These are phyloP conservation scores for Channa striata DNA, from an alignment of 2,797 vertebrate species.

Conservation along the genomic window DNA sequence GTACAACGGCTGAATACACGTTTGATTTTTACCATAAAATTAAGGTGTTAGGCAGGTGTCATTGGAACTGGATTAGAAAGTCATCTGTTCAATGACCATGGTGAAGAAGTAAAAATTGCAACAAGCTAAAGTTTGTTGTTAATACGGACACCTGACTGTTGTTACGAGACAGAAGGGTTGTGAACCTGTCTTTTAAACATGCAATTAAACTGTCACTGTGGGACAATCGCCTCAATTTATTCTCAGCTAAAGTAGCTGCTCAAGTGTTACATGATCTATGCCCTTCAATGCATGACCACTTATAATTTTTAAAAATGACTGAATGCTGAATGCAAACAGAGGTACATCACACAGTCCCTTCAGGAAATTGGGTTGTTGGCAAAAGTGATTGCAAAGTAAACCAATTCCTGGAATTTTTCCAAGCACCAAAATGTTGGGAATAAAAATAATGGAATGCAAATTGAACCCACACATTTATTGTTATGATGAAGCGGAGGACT, in stretches of 20 bases:
- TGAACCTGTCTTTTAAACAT: background rate
- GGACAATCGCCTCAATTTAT: background rate
- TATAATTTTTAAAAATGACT: background rate
- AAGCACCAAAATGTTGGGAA: no score
- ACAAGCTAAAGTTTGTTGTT: background rate
- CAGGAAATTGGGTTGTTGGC: constrained; percentile 25
- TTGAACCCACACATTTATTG: background rate
- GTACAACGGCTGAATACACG: no score
- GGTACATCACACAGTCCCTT: background rate
- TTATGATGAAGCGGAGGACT: background rate
- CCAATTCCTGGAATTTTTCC: background rate
- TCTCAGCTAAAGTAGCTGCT: no score
- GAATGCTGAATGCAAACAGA: background rate
- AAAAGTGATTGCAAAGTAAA: background rate
- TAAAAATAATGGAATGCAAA: background rate
- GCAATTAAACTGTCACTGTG: background rate
- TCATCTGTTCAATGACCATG: no score
- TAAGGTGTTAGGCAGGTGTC: no score
- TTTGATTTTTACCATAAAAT: no score
- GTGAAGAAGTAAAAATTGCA: background rate
- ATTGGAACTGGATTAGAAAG: no score
- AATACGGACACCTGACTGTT: no score
- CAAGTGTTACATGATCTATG: no score
- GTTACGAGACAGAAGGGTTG: background rate
- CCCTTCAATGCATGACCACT: background rate